Conservation (phyloP, 2,113 vertebrate species). For the Equus quagga region DNA sequence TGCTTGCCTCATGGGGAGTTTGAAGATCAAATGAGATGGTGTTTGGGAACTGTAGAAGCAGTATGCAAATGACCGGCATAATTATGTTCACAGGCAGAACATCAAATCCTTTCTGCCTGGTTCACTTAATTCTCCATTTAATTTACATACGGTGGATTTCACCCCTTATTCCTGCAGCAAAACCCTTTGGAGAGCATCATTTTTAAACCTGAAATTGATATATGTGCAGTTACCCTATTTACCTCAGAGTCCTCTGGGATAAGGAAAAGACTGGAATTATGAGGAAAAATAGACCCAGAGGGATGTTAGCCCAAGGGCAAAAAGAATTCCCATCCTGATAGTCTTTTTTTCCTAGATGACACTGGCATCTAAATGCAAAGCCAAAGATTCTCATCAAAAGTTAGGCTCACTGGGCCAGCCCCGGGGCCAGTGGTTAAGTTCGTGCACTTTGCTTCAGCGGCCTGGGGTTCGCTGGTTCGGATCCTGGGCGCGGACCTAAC, state of each 20-base stretch:
- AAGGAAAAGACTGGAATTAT: not conserved
- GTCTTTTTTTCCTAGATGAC: slow-evolving; percentile 22
- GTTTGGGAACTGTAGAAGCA: not conserved
- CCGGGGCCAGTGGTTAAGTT: no score
- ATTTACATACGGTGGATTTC: not conserved
- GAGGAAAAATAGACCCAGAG: not conserved
- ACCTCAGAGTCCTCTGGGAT: not conserved
- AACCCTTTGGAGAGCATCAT: not conserved
- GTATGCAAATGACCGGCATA: not conserved
- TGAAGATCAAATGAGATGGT: not conserved
- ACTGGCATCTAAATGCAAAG: not conserved
- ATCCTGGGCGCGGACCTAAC: no score
- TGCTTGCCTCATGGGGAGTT: not conserved
- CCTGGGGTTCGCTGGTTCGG: no score
- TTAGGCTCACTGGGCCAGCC: not conserved
- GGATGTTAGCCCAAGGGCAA: not conserved
- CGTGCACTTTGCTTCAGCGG: no score
- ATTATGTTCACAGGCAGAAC: not conserved
- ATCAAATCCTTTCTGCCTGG: not conserved
- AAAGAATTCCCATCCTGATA: not conserved
- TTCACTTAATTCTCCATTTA: not conserved
- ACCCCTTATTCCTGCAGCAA: not conserved
- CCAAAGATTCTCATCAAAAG: not conserved
- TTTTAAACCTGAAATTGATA: not conserved
- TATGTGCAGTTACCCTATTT: not conserved